Evolutionary conservation across 2,113 vertebrate genomes (phyloP), one percentile per base, ranked within the genome.

Genomic region (Probosciger aterrimus): DNA sequence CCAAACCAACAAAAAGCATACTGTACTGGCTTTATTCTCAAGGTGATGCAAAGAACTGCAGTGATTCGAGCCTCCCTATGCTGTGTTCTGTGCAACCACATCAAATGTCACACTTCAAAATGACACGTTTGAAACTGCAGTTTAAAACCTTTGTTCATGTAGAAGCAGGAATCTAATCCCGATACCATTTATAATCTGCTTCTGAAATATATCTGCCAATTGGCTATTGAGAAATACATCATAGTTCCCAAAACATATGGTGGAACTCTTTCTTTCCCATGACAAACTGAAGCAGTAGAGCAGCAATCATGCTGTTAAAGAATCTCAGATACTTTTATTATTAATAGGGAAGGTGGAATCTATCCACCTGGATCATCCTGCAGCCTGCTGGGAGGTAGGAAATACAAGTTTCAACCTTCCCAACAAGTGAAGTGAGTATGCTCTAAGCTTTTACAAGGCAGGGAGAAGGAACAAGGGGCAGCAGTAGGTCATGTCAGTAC

Each of bases 71-170:
- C 37, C 64, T 90, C 2, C 1, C 22, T 47, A 4, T 47, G 35
- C 35, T 67, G 27, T 78, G 43, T 74, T 93, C 27, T 79, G 15
- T 74, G 50, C 63, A 64, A 37, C 50, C 37, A 25, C 46, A 76
- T 59, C 60, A 78, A 3, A 68, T 65, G 12, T 60, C 52, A 23
- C 50, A 18, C 79, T 86, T 76, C 74, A 6, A 86, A 93, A 63
- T 64, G 16, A 37, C 49, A 49, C 0, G 0, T 65, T 82, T 62
- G 52, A 76, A 94, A 79, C 19, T 55, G 19, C 14, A 28, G 0
- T 71, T 73, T 68, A 44, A 92, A 88, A 62, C 44, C 41, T 90
- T 79, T 75, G 8, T 87, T 82, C 67, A 53, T 69, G 10, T 53
- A 67, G 53, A 88, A 74, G 25, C 25, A 60, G 41, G n/a, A 85